These are phyloP conservation scores for Dasyornis broadbenti DNA, from an alignment of 2,113 vertebrate species.

Conservation along the genomic window DNA sequence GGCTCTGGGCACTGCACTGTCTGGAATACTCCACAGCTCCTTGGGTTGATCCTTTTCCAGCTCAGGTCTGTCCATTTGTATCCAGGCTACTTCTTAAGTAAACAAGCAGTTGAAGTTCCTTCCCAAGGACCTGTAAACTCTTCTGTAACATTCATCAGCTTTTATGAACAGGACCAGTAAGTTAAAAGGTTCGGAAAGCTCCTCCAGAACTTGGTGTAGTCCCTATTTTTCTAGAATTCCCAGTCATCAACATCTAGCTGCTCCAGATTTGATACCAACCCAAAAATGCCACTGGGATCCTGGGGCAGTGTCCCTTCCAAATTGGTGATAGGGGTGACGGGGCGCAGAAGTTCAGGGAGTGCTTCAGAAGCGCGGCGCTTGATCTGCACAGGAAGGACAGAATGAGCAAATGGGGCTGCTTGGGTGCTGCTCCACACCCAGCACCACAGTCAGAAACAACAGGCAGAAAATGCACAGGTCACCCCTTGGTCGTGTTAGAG, in stretches of 20 bases:
- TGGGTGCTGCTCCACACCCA: neutral
- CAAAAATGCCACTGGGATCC: slow-evolving; percentile 82
- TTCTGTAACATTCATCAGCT: slow-evolving; percentile 5
- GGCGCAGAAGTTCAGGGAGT: slow-evolving; percentile 88
- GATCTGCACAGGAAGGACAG: slow-evolving; percentile 73
- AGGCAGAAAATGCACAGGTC: accelerated
- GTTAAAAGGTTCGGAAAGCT: slow-evolving; percentile 27
- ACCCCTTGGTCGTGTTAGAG: neutral
- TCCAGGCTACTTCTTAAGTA: neutral
- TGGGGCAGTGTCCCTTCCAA: slow-evolving; percentile 75
- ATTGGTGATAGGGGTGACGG: slow-evolving; percentile 83
- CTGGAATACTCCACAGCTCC: neutral
- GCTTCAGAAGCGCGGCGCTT: slow-evolving; percentile 89
- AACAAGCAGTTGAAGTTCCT: neutral
- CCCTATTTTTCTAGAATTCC: slow-evolving; percentile 83
- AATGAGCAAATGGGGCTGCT: neutral
- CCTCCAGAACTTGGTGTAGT: neutral
- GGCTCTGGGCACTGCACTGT: neutral
- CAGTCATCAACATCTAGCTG: slow-evolving; percentile 95
- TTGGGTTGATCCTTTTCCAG: neutral
- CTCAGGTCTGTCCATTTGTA: neutral
- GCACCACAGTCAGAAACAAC: neutral
- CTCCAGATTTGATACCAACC: slow-evolving; percentile 85
- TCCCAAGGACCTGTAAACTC: slow-evolving; percentile 49
- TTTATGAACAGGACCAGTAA: slow-evolving; percentile 31